Conservation (phyloP, 2,797 vertebrate genomes). For the Tinamus major region DNA sequence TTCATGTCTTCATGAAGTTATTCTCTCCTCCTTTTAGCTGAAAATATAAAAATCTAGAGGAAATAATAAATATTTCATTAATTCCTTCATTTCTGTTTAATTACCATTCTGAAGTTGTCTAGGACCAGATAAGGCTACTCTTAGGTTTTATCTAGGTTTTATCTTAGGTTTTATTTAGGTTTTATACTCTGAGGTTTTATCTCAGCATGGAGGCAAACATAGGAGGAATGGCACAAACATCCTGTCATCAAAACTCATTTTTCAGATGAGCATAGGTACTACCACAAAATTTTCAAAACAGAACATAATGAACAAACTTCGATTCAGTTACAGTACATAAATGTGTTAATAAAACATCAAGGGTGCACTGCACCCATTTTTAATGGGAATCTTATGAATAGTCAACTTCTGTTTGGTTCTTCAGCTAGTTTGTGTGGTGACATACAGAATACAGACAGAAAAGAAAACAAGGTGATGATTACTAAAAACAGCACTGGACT, state of each 20-base stretch:
- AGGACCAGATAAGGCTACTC: background rate
- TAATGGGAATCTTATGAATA: background rate
- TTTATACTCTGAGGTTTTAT: background rate
- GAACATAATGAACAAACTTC: background rate
- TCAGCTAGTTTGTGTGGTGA: background rate
- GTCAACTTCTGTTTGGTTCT: background rate
- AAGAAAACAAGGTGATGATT: background rate
- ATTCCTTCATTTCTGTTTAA: background rate
- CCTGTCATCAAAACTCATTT: background rate
- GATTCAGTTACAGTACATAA: background rate
- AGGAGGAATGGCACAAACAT: background rate
- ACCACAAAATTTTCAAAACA: background rate
- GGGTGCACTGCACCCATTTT: background rate
- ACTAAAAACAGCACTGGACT: background rate
- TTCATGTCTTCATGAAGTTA: background rate
- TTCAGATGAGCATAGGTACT: background rate
- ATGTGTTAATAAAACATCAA: background rate
- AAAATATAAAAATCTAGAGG: background rate
- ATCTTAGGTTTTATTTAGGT: too few species aligned
- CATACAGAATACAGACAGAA: background rate
- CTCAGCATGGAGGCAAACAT: background rate
- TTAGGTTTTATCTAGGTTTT: too few species aligned
- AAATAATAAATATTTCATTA: background rate
- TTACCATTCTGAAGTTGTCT: background rate
- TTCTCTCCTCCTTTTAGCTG: background rate